phyloP scores from a whole-genome alignment of 2,113 vertebrate species.

The Nycticebus coucang region DNA sequence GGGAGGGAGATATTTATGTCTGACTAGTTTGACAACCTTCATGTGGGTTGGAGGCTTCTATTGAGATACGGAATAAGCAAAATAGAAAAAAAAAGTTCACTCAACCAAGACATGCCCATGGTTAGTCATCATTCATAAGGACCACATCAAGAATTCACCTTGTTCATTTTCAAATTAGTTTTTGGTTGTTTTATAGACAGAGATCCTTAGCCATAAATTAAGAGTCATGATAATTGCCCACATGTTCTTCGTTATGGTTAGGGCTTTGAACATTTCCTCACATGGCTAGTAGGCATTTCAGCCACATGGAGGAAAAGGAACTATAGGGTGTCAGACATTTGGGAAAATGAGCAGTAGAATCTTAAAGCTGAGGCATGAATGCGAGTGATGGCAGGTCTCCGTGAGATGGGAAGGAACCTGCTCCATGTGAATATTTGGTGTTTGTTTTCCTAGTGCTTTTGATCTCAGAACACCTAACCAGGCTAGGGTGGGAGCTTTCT shows the following conservation, averaged over 20 bases:
- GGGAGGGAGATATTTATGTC: neutral
- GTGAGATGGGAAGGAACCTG: neutral
- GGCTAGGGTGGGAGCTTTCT: neutral
- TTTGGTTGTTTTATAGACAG: neutral
- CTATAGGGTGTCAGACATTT: neutral
- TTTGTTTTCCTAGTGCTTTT: conserved; percentile 65
- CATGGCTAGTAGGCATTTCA: neutral
- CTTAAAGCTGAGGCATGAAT: conserved; percentile 43
- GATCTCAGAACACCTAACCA: conserved; percentile 50
- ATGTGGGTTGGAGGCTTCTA: neutral
- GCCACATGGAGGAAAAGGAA: neutral
- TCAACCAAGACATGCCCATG: neutral
- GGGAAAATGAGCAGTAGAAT: conserved; percentile 47
- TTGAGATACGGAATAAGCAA: neutral
- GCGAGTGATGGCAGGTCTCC: neutral
- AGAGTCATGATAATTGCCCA: conserved; percentile 1
- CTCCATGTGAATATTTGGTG: neutral
- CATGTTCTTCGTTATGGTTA: neutral
- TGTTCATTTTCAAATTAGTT: neutral
- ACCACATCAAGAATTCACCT: neutral
- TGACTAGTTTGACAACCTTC: neutral
- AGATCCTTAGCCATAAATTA: neutral
- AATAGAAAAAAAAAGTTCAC: neutral
- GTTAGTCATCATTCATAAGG: neutral
- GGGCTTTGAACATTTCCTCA: neutral